Evolutionary conservation across 2,113 vertebrate genomes (phyloP), one percentile per base, ranked within the genome.

Genomic region (Tricholaema leucomelas): DNA sequence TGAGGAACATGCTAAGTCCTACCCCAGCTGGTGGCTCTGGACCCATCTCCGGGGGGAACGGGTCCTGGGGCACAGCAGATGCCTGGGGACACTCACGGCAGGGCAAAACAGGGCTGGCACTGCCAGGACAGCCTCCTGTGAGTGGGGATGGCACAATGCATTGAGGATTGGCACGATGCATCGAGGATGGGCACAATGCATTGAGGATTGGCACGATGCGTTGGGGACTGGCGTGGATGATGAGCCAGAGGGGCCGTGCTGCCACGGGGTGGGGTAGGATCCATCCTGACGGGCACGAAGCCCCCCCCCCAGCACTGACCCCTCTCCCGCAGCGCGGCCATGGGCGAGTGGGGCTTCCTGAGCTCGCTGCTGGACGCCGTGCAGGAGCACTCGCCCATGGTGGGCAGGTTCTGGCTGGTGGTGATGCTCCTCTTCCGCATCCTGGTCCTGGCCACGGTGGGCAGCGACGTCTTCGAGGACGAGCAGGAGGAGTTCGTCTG

Each of bases 401-500:
- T 99, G 65, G 99, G 99, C 3, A 98, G 98, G 10, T 98, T 99
- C 96, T 99, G 99, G 99, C 98, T 99, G 87, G 95, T 98, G 66
- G 97, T 99, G 92, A 98, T 99, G 98, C 97, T 99, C 6, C 98
- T 99, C 42, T 99, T 99, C 94, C 97, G 99, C 92, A 99, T 99
- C 59, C 96, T 99, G 44, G 98, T 99, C 89, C 95, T 99, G 91
- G 98, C 98, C 93, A 99, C 98, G 0, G 98, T 99, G 58, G 98
- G 98, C 85, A 98, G 97, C 35, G 98, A 99, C 50, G 96, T 99
- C 95, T 99, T 99, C 80, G 98, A 98, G 6, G 98, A 99, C 6
- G 99, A 99, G 94, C 99, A 99, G 90, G 98, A 95, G 85, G 98
- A 99, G 91, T 99, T 99, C 38, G 96, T 95, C 87, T 99, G 99